Base-by-base conservation (phyloP, 2,797 vertebrate genomes). In the Cyclura pinguis region DNA sequence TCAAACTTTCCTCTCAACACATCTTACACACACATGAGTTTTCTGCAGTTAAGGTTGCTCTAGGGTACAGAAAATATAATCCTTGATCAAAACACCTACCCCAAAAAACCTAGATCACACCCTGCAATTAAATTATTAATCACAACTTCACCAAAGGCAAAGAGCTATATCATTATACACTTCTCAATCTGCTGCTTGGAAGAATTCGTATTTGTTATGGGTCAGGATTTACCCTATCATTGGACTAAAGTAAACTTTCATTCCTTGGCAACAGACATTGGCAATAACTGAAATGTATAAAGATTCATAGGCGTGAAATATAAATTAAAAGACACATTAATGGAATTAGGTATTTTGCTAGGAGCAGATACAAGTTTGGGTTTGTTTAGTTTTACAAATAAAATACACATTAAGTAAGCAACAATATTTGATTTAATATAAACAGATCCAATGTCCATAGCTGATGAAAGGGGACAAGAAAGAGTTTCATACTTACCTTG, bases 401-500 rank as follows among this genome's bases (percentile, higher is more conserved):
- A 84, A 2, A 1, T 42, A 20, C 29, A 24, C 24, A 42, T 62
- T 77, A 76, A 73, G 13, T 18, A 35, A 64, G 59, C 32, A 81
- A 69, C 32, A 81, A 69, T 69, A 32, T 9, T 69, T 69, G 67
- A 69, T 69, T 69, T 69, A 32, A 69, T 69, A 69, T 32, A 69
- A 69, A 69, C 13, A 69, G 18, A 57, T 73, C 80, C 78, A 47
- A 42, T 22, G 20, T 87, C 20, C 29, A 18, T 42, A 80, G n/a
- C 35, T 80, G 76, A 83, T 20, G 73, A 80, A 85, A 57, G 62
- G 1, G 20, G 10, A 38, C 4, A 35, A 69, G 47, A 80, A 24
- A 85, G 14, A n/a, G 8, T 64, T 52, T 74, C 10, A 82, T 85
- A 76, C 97, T 97, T 98, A 99, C 98, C 98, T 98, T 98, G 98